A percentile compares a stretch with the other conserved stretches of the same genome.
Conservation (phyloP, 1,140 invertebrate species). For the fruit fly (Drosophila melanogaster) region DNA sequence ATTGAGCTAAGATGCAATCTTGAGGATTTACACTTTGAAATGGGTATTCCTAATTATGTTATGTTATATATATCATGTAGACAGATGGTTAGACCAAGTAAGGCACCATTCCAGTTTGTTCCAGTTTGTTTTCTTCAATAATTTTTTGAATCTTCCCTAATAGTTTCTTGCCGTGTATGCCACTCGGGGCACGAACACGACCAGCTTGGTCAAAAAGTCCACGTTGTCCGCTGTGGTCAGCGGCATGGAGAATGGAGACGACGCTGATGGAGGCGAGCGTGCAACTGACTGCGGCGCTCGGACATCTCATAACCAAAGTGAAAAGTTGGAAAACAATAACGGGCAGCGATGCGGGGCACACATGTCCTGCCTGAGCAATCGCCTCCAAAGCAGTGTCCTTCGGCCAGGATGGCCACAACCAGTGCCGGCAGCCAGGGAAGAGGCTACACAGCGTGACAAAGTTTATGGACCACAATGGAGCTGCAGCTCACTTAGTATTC, state of each 20-base stretch:
- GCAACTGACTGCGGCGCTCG: constrained; percentile 46
- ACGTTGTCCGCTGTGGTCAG: constrained; percentile 41
- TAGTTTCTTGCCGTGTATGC: constrained; percentile 2
- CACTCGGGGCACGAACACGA: constrained; percentile 18
- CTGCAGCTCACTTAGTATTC: constrained; percentile 21
- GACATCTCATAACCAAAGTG: constrained; percentile 59
- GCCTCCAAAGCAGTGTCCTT: constrained; percentile 8
- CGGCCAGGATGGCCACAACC: constrained; percentile 11
- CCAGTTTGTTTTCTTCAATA: too few species aligned
- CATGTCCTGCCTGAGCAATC: constrained; percentile 27
- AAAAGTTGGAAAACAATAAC: constrained; percentile 58
- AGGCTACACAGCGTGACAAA: constrained; percentile 18
- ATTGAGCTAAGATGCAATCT: neutral
- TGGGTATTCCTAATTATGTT: too few species aligned
- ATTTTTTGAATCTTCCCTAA: too few species aligned
- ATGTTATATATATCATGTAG: too few species aligned
- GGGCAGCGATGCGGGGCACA: constrained; percentile 22
- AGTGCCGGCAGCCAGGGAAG: neutral
- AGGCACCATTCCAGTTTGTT: too few species aligned
- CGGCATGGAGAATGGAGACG: constrained; percentile 17
- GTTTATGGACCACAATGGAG: constrained; percentile 15
- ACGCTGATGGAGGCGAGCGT: constrained; percentile 15
- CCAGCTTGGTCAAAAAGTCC: constrained; percentile 31
- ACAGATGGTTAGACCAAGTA: too few species aligned
- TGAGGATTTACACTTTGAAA: neutral